Conservation (phyloP, 2,113 vertebrate genomes). For the Mustela lutreola region DNA sequence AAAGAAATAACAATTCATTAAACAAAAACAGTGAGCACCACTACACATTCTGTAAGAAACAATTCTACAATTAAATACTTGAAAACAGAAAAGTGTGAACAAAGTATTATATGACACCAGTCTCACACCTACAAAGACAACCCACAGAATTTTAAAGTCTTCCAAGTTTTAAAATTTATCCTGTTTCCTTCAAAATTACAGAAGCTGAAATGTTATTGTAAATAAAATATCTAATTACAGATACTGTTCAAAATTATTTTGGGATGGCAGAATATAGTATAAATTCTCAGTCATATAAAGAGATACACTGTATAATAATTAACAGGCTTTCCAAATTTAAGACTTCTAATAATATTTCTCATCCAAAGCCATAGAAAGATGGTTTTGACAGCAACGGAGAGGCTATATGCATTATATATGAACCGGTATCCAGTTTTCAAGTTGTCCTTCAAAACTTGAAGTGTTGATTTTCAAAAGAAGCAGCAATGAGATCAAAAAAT, state of each 20-base stretch:
- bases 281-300: slow-evolving; percentile 37
- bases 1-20: slow-evolving; percentile 7
- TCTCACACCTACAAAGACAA: neutral
- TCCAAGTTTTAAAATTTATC: slow-evolving; percentile 22
- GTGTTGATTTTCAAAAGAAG: slow-evolving; percentile 60
- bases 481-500: slow-evolving; percentile 30
- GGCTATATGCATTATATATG: slow-evolving; percentile 30
- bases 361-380: neutral
- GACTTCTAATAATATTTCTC: neutral
- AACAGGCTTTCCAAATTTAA: neutral
- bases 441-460: slow-evolving; percentile 62
- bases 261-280: neutral
- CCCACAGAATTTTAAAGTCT: neutral
- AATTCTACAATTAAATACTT: neutral
- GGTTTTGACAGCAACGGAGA: neutral
- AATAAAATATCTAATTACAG: neutral
- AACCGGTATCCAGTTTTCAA: slow-evolving; percentile 48
- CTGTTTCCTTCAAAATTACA: slow-evolving; percentile 11
- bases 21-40: neutral
- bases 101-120: neutral
- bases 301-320: neutral
- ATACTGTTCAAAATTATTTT: neutral
- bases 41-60: neutral
- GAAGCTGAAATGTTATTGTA: neutral
- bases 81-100: neutral